A percentile compares a stretch with the other conserved stretches of the same genome.
phyloP scores from a whole-genome alignment of 2,888 invertebrate species.

The Adela reaumurella region DNA sequence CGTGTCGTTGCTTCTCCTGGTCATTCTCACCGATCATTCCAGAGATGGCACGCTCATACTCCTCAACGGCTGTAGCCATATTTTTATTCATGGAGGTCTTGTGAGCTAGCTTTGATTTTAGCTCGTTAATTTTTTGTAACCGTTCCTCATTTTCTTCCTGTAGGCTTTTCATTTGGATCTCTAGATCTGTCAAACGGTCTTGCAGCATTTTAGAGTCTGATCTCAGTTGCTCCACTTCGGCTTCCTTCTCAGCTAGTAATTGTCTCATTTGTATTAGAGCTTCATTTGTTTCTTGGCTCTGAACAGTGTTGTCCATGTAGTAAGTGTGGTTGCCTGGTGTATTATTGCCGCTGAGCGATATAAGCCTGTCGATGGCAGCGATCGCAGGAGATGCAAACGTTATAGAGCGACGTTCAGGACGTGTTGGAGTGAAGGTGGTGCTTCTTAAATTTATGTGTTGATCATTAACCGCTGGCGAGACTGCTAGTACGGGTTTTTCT shows the following conservation, averaged over 20 bases:
- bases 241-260: slow-evolving; percentile 53
- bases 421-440: slow-evolving; percentile 29
- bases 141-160: slow-evolving; percentile 31
- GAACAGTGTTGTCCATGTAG: not conserved
- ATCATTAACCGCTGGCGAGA: slow-evolving; percentile 36
- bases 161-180: slow-evolving; percentile 32
- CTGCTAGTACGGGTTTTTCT: slow-evolving; percentile 42
- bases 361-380: slow-evolving; percentile 48
- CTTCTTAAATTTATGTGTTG: slow-evolving; percentile 27
- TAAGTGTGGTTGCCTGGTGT: slow-evolving; percentile 16
- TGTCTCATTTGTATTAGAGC: slow-evolving; percentile 45
- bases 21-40: slow-evolving; percentile 70
- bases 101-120: slow-evolving; percentile 34
- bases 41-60: slow-evolving; percentile 76
- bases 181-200: slow-evolving; percentile 35
- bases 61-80: slow-evolving; percentile 67
- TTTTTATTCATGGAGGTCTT: slow-evolving; percentile 47
- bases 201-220: slow-evolving; percentile 45
- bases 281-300: slow-evolving; percentile 27
- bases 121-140: slow-evolving; percentile 31
- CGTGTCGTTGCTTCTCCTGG: slow-evolving; percentile 59
- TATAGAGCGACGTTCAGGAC: slow-evolving; percentile 35
- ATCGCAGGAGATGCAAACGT: slow-evolving; percentile 49
- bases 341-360: slow-evolving; percentile 38
- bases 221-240: slow-evolving; percentile 46